Conservation (phyloP, 2,797 vertebrate genomes). For the Chelmon rostratus region DNA sequence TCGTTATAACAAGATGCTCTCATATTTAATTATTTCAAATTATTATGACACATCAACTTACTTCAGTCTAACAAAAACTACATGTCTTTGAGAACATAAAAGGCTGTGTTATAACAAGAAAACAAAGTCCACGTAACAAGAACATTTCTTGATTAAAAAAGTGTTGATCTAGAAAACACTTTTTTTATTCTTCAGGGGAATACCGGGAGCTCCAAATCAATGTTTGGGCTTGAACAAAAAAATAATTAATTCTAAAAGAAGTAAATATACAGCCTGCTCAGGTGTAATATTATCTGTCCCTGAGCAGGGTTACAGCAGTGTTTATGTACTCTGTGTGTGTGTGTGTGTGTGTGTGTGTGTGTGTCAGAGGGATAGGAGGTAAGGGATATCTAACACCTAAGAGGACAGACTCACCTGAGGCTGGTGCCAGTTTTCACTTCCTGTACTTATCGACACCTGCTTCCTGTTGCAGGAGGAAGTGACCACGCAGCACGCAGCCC, state of each 20-base stretch:
- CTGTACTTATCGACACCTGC: slow-evolving; percentile 85
- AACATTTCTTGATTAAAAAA: background rate
- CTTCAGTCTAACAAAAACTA: background rate
- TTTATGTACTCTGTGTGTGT: slow-evolving; percentile 20
- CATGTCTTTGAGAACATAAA: background rate
- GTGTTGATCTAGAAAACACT: background rate
- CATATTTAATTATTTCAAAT: background rate
- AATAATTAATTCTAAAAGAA: background rate
- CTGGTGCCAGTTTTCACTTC: slow-evolving; percentile 84
- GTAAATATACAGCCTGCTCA: background rate
- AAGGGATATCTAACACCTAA: slow-evolving; percentile 80
- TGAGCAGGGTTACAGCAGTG: slow-evolving; percentile 25
- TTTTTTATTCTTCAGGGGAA: background rate
- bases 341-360: slow-evolving; percentile 35
- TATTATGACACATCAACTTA: background rate
- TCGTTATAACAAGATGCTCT: background rate
- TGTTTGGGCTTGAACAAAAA: rapidly evolving
- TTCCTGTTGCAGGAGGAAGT: slow-evolving; percentile 86
- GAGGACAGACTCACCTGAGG: slow-evolving; percentile 83
- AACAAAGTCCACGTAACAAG: too few relatives aligned
- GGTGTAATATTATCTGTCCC: slow-evolving; percentile 8
- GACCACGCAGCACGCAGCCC: slow-evolving; percentile 74
- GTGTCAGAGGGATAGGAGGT: slow-evolving; percentile 42
- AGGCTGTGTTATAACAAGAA: background rate
- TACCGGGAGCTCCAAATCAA: background rate